A percentile compares a stretch with the other conserved stretches of the same genome.
phyloP scores from a whole-genome alignment of 1,140 invertebrate genomes.

The Lethrus apterus region DNA sequence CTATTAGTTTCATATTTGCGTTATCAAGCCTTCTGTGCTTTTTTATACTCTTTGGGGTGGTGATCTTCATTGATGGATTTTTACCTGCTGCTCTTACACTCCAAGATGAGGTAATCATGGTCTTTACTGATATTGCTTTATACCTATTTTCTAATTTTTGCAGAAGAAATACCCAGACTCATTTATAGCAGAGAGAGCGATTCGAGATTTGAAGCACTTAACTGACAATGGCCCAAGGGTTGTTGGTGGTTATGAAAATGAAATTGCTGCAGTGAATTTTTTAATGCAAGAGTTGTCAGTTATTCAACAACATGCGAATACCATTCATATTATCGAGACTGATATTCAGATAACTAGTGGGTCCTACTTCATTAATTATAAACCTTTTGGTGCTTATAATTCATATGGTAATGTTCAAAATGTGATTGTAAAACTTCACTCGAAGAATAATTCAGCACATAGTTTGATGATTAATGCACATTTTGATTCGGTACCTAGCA shows the following conservation, averaged over 20 bases:
- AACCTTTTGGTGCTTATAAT: conserved; percentile 42
- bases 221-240: conserved; percentile 44
- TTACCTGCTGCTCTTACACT: neutral
- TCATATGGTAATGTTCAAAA: conserved; percentile 54
- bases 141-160: neutral
- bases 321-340: conserved; percentile 46
- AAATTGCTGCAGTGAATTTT: conserved; percentile 52
- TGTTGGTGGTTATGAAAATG: conserved; percentile 57
- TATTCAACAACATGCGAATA: conserved; percentile 46
- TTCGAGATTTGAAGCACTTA: conserved; percentile 42
- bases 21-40: neutral
- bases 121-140: neutral
- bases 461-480: conserved; percentile 75
- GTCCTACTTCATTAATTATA: conserved; percentile 44
- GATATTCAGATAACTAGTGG: conserved; percentile 50
- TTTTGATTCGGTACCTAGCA: conserved; percentile 68
- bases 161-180: conserved; percentile 4
- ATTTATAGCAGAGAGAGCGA: conserved; percentile 46
- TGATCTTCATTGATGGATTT: conserved; percentile 1
- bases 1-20: neutral
- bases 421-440: conserved; percentile 58
- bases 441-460: conserved; percentile 50
- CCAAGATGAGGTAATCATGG: neutral
- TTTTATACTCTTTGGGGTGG: neutral
- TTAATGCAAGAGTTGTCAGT: conserved; percentile 45